phyloP scores from a whole-genome alignment of 2,888 invertebrate species.

The Crocallis elinguaria region DNA sequence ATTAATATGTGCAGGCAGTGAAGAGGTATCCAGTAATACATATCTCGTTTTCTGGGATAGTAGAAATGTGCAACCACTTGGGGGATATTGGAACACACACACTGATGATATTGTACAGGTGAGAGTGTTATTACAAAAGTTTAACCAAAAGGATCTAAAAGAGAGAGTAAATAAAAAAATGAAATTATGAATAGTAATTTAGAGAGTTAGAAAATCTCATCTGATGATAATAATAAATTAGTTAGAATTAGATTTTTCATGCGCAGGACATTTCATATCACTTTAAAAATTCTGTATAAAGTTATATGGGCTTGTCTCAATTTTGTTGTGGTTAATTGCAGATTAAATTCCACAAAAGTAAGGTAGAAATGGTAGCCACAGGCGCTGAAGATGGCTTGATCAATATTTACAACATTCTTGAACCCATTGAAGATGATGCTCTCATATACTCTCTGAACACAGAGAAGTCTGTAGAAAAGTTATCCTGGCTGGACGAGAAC shows the following conservation, averaged over 20 bases:
- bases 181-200: too few species aligned
- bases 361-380: constrained; percentile 88
- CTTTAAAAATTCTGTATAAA: too few species aligned
- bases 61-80: constrained; percentile 86
- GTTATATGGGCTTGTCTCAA: too few species aligned
- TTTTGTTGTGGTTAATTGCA: too few species aligned
- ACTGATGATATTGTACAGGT: constrained; percentile 92
- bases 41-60: constrained; percentile 93
- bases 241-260: too few species aligned
- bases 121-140: not conserved
- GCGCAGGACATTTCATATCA: too few species aligned
- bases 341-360: constrained; percentile 89
- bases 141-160: too few species aligned
- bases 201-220: too few species aligned
- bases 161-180: too few species aligned
- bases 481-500: constrained; percentile 82
- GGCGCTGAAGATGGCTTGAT: constrained; percentile 94
- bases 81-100: constrained; percentile 94
- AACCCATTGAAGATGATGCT: constrained; percentile 91
- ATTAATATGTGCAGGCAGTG: constrained; percentile 90
- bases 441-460: constrained; percentile 90
- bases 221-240: too few species aligned
- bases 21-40: constrained; percentile 87
- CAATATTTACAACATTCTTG: constrained; percentile 91
- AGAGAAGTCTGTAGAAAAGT: constrained; percentile 89